Base-by-base conservation (phyloP, 2,888 invertebrate genomes). In the Pollenia angustigena region DNA sequence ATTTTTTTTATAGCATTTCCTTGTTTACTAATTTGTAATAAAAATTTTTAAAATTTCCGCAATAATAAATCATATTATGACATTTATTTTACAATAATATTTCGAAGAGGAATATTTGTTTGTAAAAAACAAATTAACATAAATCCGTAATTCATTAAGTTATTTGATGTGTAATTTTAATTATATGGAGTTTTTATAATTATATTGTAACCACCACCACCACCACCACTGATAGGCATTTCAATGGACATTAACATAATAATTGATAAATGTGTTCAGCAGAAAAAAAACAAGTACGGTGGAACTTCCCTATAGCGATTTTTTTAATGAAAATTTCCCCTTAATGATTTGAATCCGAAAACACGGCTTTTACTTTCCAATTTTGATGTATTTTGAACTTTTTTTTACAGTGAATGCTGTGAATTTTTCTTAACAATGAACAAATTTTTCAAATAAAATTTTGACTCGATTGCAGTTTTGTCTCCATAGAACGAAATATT, bases 31-130 rank as follows among this genome's bases (percentile, higher is more conserved):
- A 14, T 52, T n/a, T 14, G 52, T 52, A 10, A 56, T 18, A 56
- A n/a, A 56, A 56, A 32, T 23, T 18, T 56, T 56, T 18, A 18
- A 11, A 56, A 23, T 23, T 56, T 56, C 56, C 56, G 56, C 56
- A 56, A 23, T 56, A 56, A 56, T 18, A 56, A 56, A 56, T 56
- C 56, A 56, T 56, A 56, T 56, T 18, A 56, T 12, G 11, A 18
- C 12, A 11, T 18, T 11, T 56, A 18, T 56, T 56, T 56, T 56
- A 32, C 32, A 32, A 32, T 32, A 32, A 6, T 32, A 32, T 32
- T 32, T 4, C 32, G 6, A 6, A 32, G 32, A 32, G 32, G 6
- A 32, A 32, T 32, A 32, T 32, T 6, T 6, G 32, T 32, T 6
- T 32, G 32, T 32, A 32, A 32, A 32, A 32, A 32, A 23, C 23